Evolutionary conservation across 2,113 vertebrate species (phyloP).

Genomic region (Eubucco bourcierii): DNA sequence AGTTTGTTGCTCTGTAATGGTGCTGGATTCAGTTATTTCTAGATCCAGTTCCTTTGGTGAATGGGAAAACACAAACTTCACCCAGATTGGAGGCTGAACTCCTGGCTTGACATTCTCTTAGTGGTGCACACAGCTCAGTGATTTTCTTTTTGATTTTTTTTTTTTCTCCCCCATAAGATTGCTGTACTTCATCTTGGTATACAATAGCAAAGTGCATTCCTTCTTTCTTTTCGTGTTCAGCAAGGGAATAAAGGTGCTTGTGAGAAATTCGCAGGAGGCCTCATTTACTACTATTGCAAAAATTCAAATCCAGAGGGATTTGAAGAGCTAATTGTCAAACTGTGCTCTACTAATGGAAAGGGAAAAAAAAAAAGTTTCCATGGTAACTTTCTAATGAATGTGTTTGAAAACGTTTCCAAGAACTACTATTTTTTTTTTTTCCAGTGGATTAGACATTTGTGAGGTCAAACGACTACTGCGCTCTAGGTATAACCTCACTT

Average conservation of each 20-base stretch:
- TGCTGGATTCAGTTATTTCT: background rate
- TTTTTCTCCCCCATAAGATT: background rate
- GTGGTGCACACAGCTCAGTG: background rate
- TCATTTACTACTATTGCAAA: conserved; percentile 14
- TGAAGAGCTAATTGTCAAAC: background rate
- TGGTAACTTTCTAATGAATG: conserved; percentile 3
- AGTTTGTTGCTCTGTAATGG: background rate
- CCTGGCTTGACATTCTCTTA: background rate
- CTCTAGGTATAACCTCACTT: background rate
- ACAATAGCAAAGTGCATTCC: background rate
- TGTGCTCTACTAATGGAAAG: background rate
- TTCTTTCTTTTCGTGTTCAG: background rate
- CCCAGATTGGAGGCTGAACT: background rate
- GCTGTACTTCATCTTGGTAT: background rate
- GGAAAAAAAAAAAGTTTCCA: background rate
- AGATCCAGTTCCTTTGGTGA: background rate
- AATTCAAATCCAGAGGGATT: background rate
- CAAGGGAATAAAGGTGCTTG: background rate
- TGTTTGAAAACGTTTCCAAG: background rate
- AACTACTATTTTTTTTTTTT: background rate
- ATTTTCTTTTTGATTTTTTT: background rate
- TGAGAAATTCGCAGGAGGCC: background rate
- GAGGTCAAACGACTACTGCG: background rate
- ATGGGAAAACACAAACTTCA: background rate
- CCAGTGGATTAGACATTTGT: background rate